Percentiles rank a stretch among this genome's conserved stretches.
These are phyloP conservation scores for Eonycteris spelaea DNA, from an alignment of 2,113 vertebrate species.

Conservation along the genomic window DNA sequence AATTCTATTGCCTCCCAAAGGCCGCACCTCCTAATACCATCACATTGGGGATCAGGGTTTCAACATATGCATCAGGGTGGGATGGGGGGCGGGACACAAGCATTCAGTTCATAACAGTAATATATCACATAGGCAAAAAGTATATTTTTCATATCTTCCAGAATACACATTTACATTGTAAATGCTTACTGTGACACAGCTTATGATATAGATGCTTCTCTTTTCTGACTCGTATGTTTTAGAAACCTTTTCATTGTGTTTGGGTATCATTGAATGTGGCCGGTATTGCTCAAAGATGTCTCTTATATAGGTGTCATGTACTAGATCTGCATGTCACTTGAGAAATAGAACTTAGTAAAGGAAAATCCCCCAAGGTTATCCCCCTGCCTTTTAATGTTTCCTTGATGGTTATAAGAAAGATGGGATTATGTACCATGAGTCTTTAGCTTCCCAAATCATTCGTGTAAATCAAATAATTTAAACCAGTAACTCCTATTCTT, in stretches of 20 bases:
- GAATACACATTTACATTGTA: background rate
- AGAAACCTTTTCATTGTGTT: background rate
- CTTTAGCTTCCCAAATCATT: background rate
- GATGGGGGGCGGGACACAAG: rapidly evolving
- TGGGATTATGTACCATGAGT: background rate
- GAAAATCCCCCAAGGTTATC: background rate
- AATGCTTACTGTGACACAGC: background rate
- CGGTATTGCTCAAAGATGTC: background rate
- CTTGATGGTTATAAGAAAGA: background rate
- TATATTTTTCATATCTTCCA: background rate
- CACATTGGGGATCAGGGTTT: background rate
- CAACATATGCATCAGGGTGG: background rate
- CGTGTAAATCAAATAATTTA: background rate
- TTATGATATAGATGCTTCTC: background rate
- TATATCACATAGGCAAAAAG: background rate
- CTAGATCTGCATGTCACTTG: background rate
- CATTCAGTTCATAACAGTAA: background rate
- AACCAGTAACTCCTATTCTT: background rate
- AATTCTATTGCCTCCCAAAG: background rate
- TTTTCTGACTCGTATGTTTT: background rate
- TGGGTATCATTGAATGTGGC: background rate
- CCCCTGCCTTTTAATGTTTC: background rate
- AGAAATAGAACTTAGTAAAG: background rate
- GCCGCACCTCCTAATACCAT: background rate
- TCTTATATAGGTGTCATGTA: background rate